A percentile compares a stretch with the other conserved stretches of the same genome.
These are phyloP conservation scores for Anoplophora glabripennis DNA, from an alignment of 1,140 invertebrate species.

Conservation along the genomic window DNA sequence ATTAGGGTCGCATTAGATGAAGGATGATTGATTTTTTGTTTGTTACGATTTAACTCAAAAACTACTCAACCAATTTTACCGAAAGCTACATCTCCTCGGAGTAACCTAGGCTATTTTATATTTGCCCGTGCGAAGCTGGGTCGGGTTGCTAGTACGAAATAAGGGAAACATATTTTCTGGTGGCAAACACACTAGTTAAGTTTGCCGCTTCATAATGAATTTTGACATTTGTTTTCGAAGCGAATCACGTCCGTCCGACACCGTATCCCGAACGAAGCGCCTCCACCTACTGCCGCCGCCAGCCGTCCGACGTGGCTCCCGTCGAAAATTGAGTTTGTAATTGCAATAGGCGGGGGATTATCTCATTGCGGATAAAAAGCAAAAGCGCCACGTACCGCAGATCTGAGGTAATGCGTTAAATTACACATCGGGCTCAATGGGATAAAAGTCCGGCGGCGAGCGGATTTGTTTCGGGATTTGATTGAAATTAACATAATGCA, in stretches of 20 bases:
- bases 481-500: background rate
- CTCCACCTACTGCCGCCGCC: background rate
- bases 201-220: background rate
- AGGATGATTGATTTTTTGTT: too few relatives aligned
- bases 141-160: too few relatives aligned
- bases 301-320: background rate
- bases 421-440: slow-evolving; percentile 5
- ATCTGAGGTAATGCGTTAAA: background rate
- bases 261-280: background rate
- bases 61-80: too few relatives aligned
- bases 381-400: background rate
- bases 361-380: background rate
- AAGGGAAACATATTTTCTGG: too few relatives aligned
- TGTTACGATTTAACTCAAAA: too few relatives aligned
- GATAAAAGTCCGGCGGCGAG: background rate
- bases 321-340: slow-evolving; percentile 8
- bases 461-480: background rate
- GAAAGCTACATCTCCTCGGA: too few relatives aligned
- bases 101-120: too few relatives aligned
- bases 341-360: slow-evolving; percentile 1
- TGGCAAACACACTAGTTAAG: slow-evolving; percentile 1
- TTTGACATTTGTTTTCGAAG: slow-evolving; percentile 5
- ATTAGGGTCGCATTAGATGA: too few relatives aligned
- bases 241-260: slow-evolving; percentile 1
- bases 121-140: too few relatives aligned